Evolutionary conservation across 1,140 invertebrate species (phyloP), one percentile per base, ranked within the genome.

Genomic region (Asobara japonica): DNA sequence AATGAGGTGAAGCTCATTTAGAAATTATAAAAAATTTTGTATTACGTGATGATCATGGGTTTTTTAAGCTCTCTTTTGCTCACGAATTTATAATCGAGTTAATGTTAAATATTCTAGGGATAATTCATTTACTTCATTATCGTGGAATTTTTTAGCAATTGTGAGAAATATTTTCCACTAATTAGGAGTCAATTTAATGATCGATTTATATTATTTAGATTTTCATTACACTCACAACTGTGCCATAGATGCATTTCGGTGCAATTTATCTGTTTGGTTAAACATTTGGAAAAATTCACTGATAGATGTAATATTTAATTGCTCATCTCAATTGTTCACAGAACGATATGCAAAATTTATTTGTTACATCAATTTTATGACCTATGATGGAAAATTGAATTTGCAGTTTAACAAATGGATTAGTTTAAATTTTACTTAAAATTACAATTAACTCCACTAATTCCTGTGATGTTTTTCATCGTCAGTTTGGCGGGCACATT

Each of bases 211-310:
- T 64, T 10, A 13, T 30, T 20, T n/a, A 65, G n/a, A n/a, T n/a
- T n/a, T 48, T 64, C 5, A 41, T 64, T 41, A 70, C 70, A 66
- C 62, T 70, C 68, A 70, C 65, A 25, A 64, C 18, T 71, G 73
- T 74, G 73, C 73, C 73, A 74, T 74, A 74, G 11, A 22, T 69
- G 51, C 66, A 48, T 65, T 51, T 70, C 69, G 69, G 69, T 71
- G 69, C 60, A 62, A 62, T 69, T 41, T 38, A 36, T 27, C 25
- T n/a, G n/a, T 7, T 62, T 16, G 10, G 30, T 30, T 27, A 56
- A 16, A 56, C 8, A 33, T 51, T 16, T 7, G n/a, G n/a, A n/a
- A 56, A 10, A 48, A 41, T 67, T 27, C 20, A 60, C 13, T 62
- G 6, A 62, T 6, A 62, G 10, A 62, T 30, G 30, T 31, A 13